Base-by-base conservation (phyloP, 2,797 vertebrate genomes). In the Sparus aurata region DNA sequence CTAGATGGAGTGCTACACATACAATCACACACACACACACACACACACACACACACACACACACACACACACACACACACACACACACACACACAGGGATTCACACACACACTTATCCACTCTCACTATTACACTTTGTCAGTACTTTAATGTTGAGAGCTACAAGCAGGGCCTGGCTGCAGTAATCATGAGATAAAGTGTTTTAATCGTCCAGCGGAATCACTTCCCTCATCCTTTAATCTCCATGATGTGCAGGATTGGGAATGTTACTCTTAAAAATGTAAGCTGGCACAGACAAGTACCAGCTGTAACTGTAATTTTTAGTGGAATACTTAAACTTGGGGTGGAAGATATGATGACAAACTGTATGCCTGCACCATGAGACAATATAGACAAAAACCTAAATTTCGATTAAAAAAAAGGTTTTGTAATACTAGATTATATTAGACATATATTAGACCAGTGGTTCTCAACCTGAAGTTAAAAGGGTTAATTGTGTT, bases 171-270 rank as follows among this genome's bases (percentile, higher is more conserved):
- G 73, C 67, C 67, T 27, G 69, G 61, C 74, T 67, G 23, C 77
- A 75, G 83, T 85, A 86, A 91, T 89, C 85, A 84, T 45, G 62
- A 77, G 83, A 88, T 89, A 50, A 78, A 85, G 77, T 76, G 75
- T 87, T 89, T 84, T 87, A 88, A 90, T 90, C 65, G 15, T 66
- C 69, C 58, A 69, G 69, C 54, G 16, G 80, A 79, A 87, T 87
- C 81, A 68, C 73, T 77, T 83, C 71, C 68, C 58, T 81, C 70
- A 86, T 87, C 79, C 65, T 74, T 85, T 91, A 89, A 92, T 90
- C 87, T 85, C 65, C 79, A 50, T 59, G 60, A 85, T 84, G 67
- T 83, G 55, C 43, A 71, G 68, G 81, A 83, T 82, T 81, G 61
- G 50, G 61, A 59, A 60, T 17, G 23, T 61, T 34, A 38, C 75